These are phyloP conservation scores for Oncorhynchus keta DNA, from an alignment of 2,113 vertebrate species.

Conservation along the genomic window DNA sequence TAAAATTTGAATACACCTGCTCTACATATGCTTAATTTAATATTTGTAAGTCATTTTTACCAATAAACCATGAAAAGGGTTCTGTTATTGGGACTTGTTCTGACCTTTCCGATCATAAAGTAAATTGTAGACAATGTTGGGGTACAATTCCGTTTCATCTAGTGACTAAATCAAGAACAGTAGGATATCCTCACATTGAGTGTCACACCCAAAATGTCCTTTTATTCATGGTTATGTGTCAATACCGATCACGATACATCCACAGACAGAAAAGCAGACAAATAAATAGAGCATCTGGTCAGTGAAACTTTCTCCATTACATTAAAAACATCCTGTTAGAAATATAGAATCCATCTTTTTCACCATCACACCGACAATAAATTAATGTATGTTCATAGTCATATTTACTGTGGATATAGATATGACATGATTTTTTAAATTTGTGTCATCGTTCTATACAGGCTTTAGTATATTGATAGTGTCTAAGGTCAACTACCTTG, in stretches of 20 bases:
- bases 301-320: conserved; percentile 14
- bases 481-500: not conserved
- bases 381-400: not conserved
- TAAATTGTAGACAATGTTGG: too few species aligned
- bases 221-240: conserved; percentile 15
- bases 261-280: conserved; percentile 25
- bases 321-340: conserved; percentile 34
- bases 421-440: not conserved
- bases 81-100: too few species aligned
- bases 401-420: not conserved
- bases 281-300: conserved; percentile 1
- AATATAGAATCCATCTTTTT: conserved; percentile 32
- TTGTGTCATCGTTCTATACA: not conserved
- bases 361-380: not conserved
- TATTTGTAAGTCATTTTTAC: too few species aligned
- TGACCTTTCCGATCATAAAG: too few species aligned
- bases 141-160: too few species aligned
- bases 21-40: too few species aligned
- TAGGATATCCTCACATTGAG: too few species aligned
- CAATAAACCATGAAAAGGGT: too few species aligned
- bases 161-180: too few species aligned
- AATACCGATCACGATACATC: conserved; percentile 20
- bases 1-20: too few species aligned
- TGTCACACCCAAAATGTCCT: not conserved
- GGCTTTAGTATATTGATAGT: not conserved